phyloP scores from a whole-genome alignment of 2,888 invertebrate genomes.

The Agrochola lychnidis region DNA sequence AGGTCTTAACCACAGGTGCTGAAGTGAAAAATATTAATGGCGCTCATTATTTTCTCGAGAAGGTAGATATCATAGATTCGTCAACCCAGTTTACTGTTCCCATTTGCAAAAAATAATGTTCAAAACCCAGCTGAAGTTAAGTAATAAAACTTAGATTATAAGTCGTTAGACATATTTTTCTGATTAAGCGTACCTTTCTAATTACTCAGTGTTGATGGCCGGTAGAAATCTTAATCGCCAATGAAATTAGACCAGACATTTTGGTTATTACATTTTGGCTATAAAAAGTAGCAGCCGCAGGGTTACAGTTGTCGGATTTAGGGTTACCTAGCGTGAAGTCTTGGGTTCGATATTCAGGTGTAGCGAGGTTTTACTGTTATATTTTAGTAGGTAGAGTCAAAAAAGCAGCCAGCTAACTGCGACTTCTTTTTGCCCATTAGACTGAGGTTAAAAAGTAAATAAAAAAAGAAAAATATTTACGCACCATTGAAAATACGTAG shows the following conservation, averaged over 20 bases:
- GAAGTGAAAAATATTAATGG: background rate
- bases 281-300: conserved; percentile 20
- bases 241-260: conserved; percentile 25
- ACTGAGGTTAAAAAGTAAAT: background rate
- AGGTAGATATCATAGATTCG: background rate
- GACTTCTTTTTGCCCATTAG: background rate
- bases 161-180: conserved; percentile 25
- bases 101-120: background rate
- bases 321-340: background rate
- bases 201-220: conserved; percentile 29
- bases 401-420: background rate
- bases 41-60: background rate
- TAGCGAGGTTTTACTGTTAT: background rate
- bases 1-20: background rate
- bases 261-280: conserved; percentile 16
- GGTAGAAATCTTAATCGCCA: conserved; percentile 20
- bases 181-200: conserved; percentile 35
- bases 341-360: background rate
- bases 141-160: conserved; percentile 3
- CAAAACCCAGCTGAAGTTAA: background rate
- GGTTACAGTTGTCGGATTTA: background rate
- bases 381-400: background rate
- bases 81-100: background rate
- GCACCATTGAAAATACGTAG: too few species aligned
- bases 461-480: too few species aligned